Base-by-base conservation (phyloP, 2,113 vertebrate species). In the Motacilla tschutschensis region DNA sequence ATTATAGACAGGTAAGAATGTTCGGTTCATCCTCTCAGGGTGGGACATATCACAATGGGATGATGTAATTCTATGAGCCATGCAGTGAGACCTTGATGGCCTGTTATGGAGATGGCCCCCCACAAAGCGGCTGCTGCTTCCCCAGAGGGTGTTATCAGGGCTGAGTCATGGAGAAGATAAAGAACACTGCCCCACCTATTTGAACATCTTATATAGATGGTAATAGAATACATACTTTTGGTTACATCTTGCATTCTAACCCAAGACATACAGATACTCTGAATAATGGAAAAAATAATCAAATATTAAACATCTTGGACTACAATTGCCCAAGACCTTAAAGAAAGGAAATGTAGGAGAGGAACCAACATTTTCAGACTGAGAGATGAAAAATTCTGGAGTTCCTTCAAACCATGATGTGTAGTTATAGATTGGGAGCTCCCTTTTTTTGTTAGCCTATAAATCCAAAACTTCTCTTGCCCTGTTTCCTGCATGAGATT, bases 81-180 rank as follows among this genome's bases (percentile, higher is more conserved):
- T n/a, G 14, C 21, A 38, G 5, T 7, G 50, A 65, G 13, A 65
- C 33, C 51, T 20, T 46, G 41, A n/a, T 21, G 62, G 11, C 21
- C 33, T 0, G 0, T 26, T 20, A 46, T 1, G 4, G 33, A 78
- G 6, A n/a, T 55, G 33, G 21, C 3, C 13, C 17, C 13, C 17
- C 17, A 38, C 7, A n/a, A 43, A 66, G 41, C 10, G 7, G 22
- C 28, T 28, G 14, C 62, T 78, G 41, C 51, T 57, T 57, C 22
- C 33, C 35, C 18, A 17, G 22, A 47, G 14, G 6, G 22, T 66
- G 22, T 60, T 60, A 33, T 5, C 10, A 33, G 46, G 14, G 9
- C 35, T 41, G 72, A 40, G 29, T 75, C 5, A 16, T 21, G 29
- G 35, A 40, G 55, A 40, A 75, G 17, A 60, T n/a, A 48, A 48